Evolutionary conservation across 2,113 vertebrate genomes (phyloP).

Genomic region (Microtus pennsylvanicus): DNA sequence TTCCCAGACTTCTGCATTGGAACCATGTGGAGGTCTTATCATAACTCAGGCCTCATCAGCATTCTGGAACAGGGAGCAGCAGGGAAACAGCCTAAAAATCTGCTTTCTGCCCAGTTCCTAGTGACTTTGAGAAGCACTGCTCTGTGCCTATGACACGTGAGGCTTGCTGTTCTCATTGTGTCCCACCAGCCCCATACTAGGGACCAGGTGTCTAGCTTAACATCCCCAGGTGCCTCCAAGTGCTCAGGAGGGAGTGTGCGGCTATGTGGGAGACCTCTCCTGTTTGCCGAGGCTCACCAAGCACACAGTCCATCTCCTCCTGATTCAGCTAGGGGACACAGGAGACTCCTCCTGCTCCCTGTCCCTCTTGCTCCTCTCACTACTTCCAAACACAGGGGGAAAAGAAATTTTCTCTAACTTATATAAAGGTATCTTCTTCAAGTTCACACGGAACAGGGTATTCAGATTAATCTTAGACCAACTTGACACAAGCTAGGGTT

Average conservation of each 20-base stretch:
- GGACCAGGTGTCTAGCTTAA: background rate
- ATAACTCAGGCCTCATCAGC: background rate
- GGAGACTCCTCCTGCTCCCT: background rate
- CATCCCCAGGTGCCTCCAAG: background rate
- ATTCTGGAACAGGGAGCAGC: background rate
- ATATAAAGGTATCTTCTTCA: background rate
- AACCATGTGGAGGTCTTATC: background rate
- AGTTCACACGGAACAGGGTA: too few relatives aligned
- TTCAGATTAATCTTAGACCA: background rate
- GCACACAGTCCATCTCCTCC: background rate
- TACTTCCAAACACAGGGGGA: background rate
- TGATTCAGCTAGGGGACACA: background rate
- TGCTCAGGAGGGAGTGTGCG: background rate
- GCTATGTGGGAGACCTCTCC: too few relatives aligned
- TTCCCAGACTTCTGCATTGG: background rate
- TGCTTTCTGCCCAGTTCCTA: background rate
- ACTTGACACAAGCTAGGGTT: background rate
- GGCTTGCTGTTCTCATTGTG: background rate
- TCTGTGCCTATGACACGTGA: too few relatives aligned
- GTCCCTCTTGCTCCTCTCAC: background rate
- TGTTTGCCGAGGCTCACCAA: background rate
- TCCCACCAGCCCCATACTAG: accelerated
- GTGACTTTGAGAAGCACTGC: background rate
- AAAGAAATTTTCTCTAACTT: background rate
- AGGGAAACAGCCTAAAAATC: background rate